phyloP scores from a whole-genome alignment of 2,888 invertebrate species.

The Chloromyia formosa region DNA sequence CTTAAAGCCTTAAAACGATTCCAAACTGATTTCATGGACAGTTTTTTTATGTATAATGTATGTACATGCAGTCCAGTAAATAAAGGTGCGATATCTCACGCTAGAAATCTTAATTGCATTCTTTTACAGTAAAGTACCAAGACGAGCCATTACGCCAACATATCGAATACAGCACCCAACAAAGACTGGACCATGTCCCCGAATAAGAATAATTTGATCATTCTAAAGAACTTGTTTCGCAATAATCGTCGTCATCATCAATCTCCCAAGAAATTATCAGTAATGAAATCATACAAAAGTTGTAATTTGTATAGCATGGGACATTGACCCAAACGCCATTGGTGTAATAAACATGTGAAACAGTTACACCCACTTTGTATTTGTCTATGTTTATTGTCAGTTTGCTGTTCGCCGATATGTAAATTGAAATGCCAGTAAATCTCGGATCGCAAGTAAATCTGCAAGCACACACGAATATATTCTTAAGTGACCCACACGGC shows the following conservation, averaged over 20 bases:
- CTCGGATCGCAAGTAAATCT: conserved; percentile 1
- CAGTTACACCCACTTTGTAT: conserved; percentile 30
- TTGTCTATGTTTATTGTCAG: conserved; percentile 20
- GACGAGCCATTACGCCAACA: not conserved
- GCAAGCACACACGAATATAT: no score
- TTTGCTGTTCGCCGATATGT: conserved; percentile 26
- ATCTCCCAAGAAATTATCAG: conserved; percentile 12
- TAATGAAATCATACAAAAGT: conserved; percentile 19
- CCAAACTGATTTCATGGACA: no score
- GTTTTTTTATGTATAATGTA: no score
- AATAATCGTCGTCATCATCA: not conserved
- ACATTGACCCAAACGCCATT: conserved; percentile 16
- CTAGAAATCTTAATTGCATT: conserved; percentile 14
- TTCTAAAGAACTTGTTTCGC: not conserved
- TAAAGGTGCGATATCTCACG: conserved; percentile 30
- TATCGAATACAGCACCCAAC: not conserved
- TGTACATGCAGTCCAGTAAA: conserved; percentile 7
- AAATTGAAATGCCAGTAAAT: conserved; percentile 20
- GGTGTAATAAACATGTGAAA: conserved; percentile 7
- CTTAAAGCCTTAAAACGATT: no score
- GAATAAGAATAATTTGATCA: not conserved
- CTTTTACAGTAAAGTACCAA: not conserved
- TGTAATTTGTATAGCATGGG: not conserved
- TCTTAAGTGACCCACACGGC: not conserved
- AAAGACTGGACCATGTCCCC: not conserved